Conservation (phyloP, 2,113 vertebrate genomes). For the Oreotrochilus melanogaster region DNA sequence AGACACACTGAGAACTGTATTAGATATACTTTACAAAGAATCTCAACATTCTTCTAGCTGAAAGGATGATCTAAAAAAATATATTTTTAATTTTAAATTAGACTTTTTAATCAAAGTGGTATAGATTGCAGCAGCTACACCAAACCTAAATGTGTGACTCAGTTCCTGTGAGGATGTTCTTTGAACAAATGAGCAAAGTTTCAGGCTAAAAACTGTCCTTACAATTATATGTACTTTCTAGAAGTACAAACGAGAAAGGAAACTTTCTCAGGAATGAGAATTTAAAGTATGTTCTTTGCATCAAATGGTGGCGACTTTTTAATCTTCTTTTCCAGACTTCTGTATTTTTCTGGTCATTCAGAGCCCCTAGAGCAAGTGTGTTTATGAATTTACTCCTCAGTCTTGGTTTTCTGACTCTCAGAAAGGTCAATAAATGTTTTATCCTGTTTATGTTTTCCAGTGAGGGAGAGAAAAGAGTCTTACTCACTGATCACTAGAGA, state of each 20-base stretch:
- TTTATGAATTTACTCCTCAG: background rate
- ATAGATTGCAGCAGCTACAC: constrained; percentile 6
- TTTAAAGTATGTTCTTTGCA: background rate
- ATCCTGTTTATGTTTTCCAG: background rate
- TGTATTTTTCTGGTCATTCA: background rate
- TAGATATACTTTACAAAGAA: constrained; percentile 1
- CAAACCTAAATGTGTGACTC: background rate
- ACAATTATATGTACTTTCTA: background rate
- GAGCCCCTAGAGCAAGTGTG: background rate
- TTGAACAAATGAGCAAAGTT: constrained; percentile 45
- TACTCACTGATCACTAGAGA: background rate
- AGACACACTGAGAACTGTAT: constrained; percentile 5
- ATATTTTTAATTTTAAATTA: constrained; percentile 55
- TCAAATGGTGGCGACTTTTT: background rate
- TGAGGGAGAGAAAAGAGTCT: background rate
- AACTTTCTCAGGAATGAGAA: background rate
- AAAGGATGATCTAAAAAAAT: constrained; percentile 2
- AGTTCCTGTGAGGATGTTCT: constrained; percentile 18
- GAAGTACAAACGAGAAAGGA: constrained; percentile 1
- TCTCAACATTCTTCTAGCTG: background rate
- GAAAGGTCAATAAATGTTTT: background rate
- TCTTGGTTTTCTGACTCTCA: background rate
- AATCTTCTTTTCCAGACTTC: background rate
- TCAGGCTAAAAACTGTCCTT: background rate
- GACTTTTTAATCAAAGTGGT: constrained; percentile 51